These are phyloP conservation scores for Chymomyza caudatula DNA, from an alignment of 2,888 invertebrate genomes.

Conservation along the genomic window DNA sequence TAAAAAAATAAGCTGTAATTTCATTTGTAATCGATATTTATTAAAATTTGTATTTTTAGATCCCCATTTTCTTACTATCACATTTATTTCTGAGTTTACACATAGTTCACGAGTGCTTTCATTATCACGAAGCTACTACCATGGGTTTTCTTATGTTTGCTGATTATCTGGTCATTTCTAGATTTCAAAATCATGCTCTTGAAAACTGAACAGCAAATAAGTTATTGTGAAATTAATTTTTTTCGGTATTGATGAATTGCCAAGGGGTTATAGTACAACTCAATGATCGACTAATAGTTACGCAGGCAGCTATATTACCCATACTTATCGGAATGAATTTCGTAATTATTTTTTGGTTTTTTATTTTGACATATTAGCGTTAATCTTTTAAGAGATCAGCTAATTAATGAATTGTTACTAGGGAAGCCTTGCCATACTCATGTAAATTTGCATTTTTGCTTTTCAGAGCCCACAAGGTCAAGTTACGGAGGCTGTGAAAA, in stretches of 20 bases:
- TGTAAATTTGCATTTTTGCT: constrained; percentile 4
- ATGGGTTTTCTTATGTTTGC: neutral
- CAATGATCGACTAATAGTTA: no score
- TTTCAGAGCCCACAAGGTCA: constrained; percentile 82
- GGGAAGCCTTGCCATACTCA: neutral
- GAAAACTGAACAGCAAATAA: neutral
- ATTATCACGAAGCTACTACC: neutral
- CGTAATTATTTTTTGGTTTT: no score
- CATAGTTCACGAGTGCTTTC: neutral
- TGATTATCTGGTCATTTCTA: neutral
- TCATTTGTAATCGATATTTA: no score
- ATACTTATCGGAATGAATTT: no score
- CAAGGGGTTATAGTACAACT: neutral
- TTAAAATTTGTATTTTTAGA: no score
- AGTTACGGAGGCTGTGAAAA: constrained; percentile 83
- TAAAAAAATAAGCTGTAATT: no score
- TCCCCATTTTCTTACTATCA: no score
- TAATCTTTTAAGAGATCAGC: neutral
- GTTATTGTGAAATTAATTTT: neutral
- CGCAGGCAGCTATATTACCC: no score
- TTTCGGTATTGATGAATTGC: neutral
- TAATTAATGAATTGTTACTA: neutral
- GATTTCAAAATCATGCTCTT: neutral
- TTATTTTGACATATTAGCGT: neutral
- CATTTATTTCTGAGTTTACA: neutral